These are phyloP conservation scores for Danio tinwini DNA, from an alignment of 2,797 vertebrate genomes.

Conservation along the genomic window DNA sequence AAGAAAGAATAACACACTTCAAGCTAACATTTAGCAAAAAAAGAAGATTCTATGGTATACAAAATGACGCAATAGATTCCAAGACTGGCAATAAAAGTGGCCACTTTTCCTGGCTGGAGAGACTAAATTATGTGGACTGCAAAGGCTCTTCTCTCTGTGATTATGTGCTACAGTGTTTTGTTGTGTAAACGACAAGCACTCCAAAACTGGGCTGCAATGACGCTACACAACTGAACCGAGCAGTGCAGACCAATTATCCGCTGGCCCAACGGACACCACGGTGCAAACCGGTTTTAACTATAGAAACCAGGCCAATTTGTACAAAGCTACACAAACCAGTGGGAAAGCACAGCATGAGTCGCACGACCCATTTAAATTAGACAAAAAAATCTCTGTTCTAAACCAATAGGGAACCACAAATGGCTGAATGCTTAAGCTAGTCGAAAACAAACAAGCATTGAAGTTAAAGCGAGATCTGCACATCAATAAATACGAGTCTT, in stretches of 20 bases:
- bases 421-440: neutral
- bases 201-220: conserved; percentile 23
- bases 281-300: conserved; percentile 7
- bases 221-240: conserved; percentile 3
- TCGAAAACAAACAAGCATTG: conserved; percentile 1
- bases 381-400: conserved; percentile 3
- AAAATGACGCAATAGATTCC: neutral
- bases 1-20: neutral
- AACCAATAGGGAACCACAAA: conserved; percentile 24
- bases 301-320: conserved; percentile 34
- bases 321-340: conserved; percentile 31
- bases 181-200: conserved; percentile 17
- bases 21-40: neutral
- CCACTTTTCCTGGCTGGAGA: neutral
- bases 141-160: neutral
- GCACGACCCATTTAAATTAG: conserved; percentile 22
- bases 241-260: conserved; percentile 19
- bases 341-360: conserved; percentile 16
- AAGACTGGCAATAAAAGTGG: neutral
- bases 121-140: conserved; percentile 12
- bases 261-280: conserved; percentile 19
- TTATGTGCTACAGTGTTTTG: neutral
- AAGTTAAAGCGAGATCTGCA: neutral
- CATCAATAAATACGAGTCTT: neutral
- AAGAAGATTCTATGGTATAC: neutral